Evolutionary conservation across 2,113 vertebrate genomes (phyloP), one percentile per base, ranked within the genome.

Genomic region (Hippopotamus amphibius): DNA sequence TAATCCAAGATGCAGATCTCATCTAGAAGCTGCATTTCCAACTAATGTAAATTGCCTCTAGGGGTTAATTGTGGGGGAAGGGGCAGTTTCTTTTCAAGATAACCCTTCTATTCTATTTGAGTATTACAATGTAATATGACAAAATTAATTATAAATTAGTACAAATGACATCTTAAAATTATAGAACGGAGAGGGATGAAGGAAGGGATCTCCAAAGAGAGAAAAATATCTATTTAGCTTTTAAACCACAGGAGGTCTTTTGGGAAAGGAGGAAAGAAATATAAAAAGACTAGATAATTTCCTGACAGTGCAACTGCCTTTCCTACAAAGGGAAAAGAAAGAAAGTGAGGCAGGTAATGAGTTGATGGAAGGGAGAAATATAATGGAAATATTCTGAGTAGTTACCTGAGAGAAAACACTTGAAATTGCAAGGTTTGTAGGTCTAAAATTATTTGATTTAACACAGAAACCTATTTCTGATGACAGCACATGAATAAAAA

Each of bases 381-480:
- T 59, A 82, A 65, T 83, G 37, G 16, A 57, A 79, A 66, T 88
- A 57, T 71, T 79, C 26, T 88, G 16, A 61, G 15, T 90, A 83
- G 7, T 11, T 79, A 59, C 65, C 33, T 77, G 3, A 88, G 21
- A 72, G 41, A 86, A 95, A 83, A 14, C 28, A 57, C 22, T 88
- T 66, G 7, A 90, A 59, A 66, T 82, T 90, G 50, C 30, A 79
- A 57, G 37, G 5, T 50, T 28, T 85, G 4, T 96, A 68, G 17
- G 43, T 94, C 41, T 85, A 55, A 83, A 94, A 74, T 91, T 43
- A 96, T 72, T 85, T 89, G 24, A 19, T 61, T n/a, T 53, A 57
- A 65, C 10, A 92, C 8, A 79, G 33, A 86, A 91, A 61, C 88
- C 63, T 93, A 59, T 74, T 93, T 91, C 77, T 61, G 59, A 63